Conservation (phyloP, 1,140 invertebrate genomes). For the Drosophila obscura region DNA sequence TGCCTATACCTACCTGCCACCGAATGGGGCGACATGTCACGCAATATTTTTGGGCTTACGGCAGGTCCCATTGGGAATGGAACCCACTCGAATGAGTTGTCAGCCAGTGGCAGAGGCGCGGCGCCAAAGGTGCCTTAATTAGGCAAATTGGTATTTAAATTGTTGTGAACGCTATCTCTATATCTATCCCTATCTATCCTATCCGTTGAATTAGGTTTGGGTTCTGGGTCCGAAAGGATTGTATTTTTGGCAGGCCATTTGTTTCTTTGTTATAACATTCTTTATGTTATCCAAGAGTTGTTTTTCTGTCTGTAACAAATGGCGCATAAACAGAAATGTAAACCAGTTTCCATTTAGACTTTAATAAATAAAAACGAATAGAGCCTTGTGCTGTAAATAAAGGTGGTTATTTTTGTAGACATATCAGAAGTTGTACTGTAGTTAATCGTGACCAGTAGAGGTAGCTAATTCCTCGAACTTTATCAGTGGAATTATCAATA, state of each 20-base stretch:
- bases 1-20: background rate
- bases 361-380: too few species aligned
- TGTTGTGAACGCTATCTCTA: conserved; percentile 47
- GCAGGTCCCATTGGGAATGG: conserved; percentile 26
- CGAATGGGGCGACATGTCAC: conserved; percentile 48
- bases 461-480: too few species aligned
- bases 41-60: conserved; percentile 68
- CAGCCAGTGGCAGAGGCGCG: conserved; percentile 37
- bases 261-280: conserved; percentile 46
- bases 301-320: conserved; percentile 38
- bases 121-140: conserved; percentile 67
- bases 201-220: conserved; percentile 53
- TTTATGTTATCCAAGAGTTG: conserved; percentile 21
- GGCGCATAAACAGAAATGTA: conserved; percentile 31
- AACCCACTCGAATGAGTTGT: conserved; percentile 59
- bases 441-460: too few species aligned
- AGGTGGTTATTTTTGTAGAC: background rate
- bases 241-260: conserved; percentile 54
- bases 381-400: background rate
- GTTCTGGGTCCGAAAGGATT: conserved; percentile 3
- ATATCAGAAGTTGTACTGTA: too few species aligned
- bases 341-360: background rate
- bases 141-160: conserved; percentile 80
- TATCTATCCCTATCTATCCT: background rate
- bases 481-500: too few species aligned